Conservation (phyloP, 1,140 invertebrate species). For the Galendromus occidentalis region DNA sequence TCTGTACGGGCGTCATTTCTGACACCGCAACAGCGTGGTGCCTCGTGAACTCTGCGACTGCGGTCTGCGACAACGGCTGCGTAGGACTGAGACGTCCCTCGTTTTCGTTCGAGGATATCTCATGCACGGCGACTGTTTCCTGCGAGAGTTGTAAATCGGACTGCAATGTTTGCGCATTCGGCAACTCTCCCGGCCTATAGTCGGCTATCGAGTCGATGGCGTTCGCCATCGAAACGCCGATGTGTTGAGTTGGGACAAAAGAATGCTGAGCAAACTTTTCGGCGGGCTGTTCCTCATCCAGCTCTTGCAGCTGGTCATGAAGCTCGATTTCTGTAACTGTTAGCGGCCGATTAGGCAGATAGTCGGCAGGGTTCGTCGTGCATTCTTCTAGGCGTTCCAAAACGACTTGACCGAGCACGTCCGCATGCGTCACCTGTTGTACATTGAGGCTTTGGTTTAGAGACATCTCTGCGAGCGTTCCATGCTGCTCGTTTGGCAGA, state of each 20-base stretch:
- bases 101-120: neutral
- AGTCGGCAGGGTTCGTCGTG: neutral
- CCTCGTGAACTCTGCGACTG: neutral
- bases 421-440: conserved; percentile 9
- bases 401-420: conserved; percentile 6
- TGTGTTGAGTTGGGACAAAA: conserved; percentile 1
- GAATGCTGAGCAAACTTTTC: neutral
- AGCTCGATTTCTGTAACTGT: conserved; percentile 9
- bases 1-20: conserved; percentile 11
- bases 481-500: neutral
- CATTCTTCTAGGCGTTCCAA: conserved; percentile 8
- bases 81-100: neutral
- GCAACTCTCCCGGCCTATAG: neutral
- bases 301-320: conserved; percentile 5
- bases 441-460: conserved; percentile 1
- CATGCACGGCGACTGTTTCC: neutral
- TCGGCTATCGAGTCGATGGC: neutral
- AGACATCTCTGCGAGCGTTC: conserved; percentile 1
- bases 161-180: neutral
- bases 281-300: neutral
- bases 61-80: neutral
- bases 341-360: conserved; percentile 9
- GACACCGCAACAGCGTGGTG: conserved; percentile 4
- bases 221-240: neutral
- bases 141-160: neutral